Base-by-base conservation (phyloP, 2,797 vertebrate species). In the Anomalospiza imberbis region DNA sequence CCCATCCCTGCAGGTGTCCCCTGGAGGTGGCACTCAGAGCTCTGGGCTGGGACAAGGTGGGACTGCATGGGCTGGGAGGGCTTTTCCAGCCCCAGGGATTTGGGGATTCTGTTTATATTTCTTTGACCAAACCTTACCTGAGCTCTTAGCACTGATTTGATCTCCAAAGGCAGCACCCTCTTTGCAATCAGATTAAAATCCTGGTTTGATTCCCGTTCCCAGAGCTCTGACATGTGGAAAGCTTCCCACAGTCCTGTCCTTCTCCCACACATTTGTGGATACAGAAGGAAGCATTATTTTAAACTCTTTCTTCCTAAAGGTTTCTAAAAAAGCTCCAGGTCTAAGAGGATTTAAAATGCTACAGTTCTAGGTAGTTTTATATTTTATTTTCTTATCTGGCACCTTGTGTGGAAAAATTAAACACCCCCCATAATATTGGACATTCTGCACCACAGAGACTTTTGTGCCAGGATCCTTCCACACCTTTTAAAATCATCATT, bases 11-110 rank as follows among this genome's bases (percentile, higher is more conserved):
- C 12, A 47, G 63, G 63, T 66, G 63, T 4, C 17, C 22, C 2
- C 65, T 67, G 65, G 45, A 21, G 4, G 70, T 73, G 70, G 70
- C 42, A 45, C 70, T 73, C 5, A 72, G 70, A 1, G 70, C 53
- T 72, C 51, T 55, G 34, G 24, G 40, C 40, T 55, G 70, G 70
- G 47, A 32, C 72, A 75, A 61, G 45, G 72, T 32, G 21, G 80
- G 8, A 4, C 34, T 31, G 0, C 6, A 0, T 9, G 60, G 44
- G 17, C 60, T 74, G 51, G n/a, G 9, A 75, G 55, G 40, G 29
- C 13, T 47, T 4, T 31, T 3, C 73, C 83, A 77, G 7, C 48
- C 42, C 1, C 55, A 2, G 48, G 29, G 21, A 55, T 55, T 7
- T 10, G 1, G 34, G 31, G 6, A 34, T 61, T 28, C 25, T 31